phyloP scores from a whole-genome alignment of 2,113 vertebrate species.

The Capra hircus region DNA sequence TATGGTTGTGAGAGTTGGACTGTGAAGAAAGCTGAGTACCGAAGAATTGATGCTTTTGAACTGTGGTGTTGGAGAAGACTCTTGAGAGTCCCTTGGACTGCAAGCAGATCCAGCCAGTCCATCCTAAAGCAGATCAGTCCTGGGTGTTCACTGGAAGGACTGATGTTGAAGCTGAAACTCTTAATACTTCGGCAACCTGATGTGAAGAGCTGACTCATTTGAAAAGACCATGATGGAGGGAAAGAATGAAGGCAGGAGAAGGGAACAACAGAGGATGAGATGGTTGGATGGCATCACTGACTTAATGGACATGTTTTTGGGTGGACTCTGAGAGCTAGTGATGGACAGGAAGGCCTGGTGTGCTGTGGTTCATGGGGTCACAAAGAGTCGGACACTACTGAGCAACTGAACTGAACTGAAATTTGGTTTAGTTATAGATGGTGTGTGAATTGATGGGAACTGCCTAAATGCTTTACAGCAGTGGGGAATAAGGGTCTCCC shows the following conservation, averaged over 20 bases:
- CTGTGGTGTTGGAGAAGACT: neutral
- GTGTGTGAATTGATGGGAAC: neutral
- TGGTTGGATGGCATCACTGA: neutral
- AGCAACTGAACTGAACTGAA: neutral
- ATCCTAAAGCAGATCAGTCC: neutral
- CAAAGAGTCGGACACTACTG: neutral
- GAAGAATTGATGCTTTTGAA: neutral
- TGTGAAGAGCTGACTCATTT: neutral
- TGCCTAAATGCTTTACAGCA: neutral
- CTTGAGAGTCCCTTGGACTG: neutral
- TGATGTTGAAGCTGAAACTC: neutral
- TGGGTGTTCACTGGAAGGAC: neutral
- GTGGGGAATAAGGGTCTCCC: neutral
- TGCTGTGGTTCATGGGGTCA: neutral
- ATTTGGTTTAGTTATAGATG: neutral
- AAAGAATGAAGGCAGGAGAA: neutral
- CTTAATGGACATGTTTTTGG: neutral
- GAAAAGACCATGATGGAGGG: neutral
- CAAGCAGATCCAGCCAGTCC: neutral
- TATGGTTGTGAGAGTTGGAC: neutral
- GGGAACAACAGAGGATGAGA: neutral
- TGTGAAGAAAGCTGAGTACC: neutral
- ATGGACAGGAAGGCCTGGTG: neutral
- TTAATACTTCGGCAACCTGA: neutral
- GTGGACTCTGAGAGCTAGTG: neutral